Evolutionary conservation across 2,888 invertebrate genomes (phyloP).

Genomic region (Synergus gifuensis): DNA sequence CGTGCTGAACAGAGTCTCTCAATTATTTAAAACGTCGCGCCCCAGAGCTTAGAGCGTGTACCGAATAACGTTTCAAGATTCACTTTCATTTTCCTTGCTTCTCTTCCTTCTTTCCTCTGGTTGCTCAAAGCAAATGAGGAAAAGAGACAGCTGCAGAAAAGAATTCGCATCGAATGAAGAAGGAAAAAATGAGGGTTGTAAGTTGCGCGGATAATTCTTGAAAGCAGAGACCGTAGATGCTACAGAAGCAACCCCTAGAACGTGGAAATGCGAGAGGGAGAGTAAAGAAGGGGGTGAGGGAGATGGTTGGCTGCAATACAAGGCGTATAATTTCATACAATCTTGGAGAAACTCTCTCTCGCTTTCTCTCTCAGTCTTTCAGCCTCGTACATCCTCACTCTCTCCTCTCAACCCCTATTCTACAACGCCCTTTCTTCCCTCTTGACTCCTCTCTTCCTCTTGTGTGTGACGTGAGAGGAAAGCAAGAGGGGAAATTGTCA

Average conservation of each 20-base stretch:
- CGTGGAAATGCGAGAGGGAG: conserved; percentile 49
- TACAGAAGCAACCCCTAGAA: conserved; percentile 57
- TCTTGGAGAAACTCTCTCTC: conserved; percentile 65
- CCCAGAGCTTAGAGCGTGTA: conserved; percentile 58
- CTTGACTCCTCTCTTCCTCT: conserved; percentile 40
- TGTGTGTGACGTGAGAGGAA: conserved; percentile 46
- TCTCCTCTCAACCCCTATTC: conserved; percentile 36
- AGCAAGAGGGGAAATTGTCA: conserved; percentile 57
- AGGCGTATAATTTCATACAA: conserved; percentile 72
- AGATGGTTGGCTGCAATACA: conserved; percentile 64
- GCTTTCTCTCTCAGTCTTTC: conserved; percentile 45
- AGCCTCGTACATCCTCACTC: conserved; percentile 44
- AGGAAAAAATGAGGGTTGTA: conserved; percentile 65
- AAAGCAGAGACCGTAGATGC: conserved; percentile 57
- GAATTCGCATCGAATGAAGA: conserved; percentile 59
- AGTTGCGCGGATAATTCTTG: conserved; percentile 69
- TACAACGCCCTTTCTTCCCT: conserved; percentile 39
- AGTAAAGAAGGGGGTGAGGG: conserved; percentile 49
- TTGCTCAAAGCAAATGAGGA: conserved; percentile 36
- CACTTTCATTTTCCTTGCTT: conserved; percentile 66
- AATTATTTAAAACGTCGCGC: conserved; percentile 72
- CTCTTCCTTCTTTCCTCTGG: conserved; percentile 27
- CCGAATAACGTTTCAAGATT: conserved; percentile 69
- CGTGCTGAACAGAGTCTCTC: conserved; percentile 56
- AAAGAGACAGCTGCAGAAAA: conserved; percentile 44